Evolutionary conservation across 2,797 vertebrate species (phyloP).

Genomic region (Pangasius macronema): DNA sequence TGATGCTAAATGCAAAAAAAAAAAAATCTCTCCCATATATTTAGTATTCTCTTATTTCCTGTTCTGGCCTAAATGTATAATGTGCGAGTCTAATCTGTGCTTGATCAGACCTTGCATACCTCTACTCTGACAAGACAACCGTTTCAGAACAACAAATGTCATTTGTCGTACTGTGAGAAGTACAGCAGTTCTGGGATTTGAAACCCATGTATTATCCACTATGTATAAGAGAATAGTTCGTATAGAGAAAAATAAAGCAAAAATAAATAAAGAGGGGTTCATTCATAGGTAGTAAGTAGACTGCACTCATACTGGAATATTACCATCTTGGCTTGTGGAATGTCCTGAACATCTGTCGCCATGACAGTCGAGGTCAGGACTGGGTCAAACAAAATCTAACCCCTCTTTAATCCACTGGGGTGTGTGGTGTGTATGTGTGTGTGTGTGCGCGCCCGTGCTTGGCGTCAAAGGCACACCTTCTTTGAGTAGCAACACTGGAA

Average conservation of each 20-base stretch:
- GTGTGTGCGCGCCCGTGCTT: slow-evolving; percentile 9
- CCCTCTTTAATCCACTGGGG: slow-evolving; percentile 47
- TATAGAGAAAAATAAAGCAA: slow-evolving; percentile 20
- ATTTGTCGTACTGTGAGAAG: neutral
- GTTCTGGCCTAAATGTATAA: neutral
- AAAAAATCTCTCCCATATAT: neutral
- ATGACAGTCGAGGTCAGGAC: slow-evolving; percentile 70
- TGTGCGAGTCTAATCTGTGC: neutral
- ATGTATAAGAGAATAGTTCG: neutral
- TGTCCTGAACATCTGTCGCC: slow-evolving; percentile 75
- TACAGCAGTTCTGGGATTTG: neutral
- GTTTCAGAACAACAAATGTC: neutral
- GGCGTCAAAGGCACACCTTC: slow-evolving; percentile 51
- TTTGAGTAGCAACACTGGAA: slow-evolving; percentile 64
- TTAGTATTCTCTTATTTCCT: neutral
- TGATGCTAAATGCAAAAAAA: neutral
- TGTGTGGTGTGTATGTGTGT: slow-evolving; percentile 4
- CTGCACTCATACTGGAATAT: slow-evolving; percentile 73
- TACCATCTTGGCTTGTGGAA: slow-evolving; percentile 71
- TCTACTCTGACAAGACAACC: neutral
- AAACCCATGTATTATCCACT: neutral
- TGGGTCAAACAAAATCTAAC: slow-evolving; percentile 54
- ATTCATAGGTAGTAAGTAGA: slow-evolving; percentile 49
- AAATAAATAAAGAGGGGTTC: slow-evolving; percentile 1
- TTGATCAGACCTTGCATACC: neutral